Conservation (phyloP, 2,888 invertebrate species). For the Amblyjoppa fuscipennis region DNA sequence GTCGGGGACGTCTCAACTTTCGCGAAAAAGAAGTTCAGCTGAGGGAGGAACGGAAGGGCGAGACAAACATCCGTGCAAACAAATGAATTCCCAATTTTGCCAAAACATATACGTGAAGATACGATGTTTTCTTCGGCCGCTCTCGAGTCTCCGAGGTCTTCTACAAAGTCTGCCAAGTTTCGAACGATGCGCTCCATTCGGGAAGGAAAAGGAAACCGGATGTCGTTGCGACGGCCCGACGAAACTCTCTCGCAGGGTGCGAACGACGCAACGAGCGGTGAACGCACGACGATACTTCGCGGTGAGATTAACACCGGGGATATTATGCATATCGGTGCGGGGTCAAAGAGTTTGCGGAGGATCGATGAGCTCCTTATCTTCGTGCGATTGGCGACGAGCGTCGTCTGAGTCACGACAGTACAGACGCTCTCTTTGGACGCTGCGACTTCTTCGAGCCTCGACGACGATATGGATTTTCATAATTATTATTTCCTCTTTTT, state of each 20-base stretch:
- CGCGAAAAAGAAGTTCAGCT: too few species aligned
- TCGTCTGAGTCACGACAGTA: neutral
- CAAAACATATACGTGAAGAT: neutral
- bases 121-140: neutral
- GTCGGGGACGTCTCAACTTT: too few species aligned
- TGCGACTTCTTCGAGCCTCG: too few species aligned
- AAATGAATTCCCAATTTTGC: too few species aligned
- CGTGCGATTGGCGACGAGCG: neutral
- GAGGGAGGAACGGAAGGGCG: too few species aligned
- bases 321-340: conserved; percentile 33
- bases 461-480: too few species aligned
- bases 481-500: too few species aligned
- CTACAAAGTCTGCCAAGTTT: neutral
- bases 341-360: conserved; percentile 21
- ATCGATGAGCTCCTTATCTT: conserved; percentile 23
- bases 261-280: conserved; percentile 4
- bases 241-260: conserved; percentile 35
- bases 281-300: conserved; percentile 11
- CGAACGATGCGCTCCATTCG: neutral
- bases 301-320: conserved; percentile 30
- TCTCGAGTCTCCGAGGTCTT: neutral
- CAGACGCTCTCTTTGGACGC: neutral
- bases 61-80: too few species aligned
- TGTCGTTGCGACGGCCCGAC: conserved; percentile 29
- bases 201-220: conserved; percentile 38